A percentile compares a stretch with the other conserved stretches of the same genome.
phyloP scores from a whole-genome alignment of 2,888 invertebrate genomes.

The Mantis religiosa region DNA sequence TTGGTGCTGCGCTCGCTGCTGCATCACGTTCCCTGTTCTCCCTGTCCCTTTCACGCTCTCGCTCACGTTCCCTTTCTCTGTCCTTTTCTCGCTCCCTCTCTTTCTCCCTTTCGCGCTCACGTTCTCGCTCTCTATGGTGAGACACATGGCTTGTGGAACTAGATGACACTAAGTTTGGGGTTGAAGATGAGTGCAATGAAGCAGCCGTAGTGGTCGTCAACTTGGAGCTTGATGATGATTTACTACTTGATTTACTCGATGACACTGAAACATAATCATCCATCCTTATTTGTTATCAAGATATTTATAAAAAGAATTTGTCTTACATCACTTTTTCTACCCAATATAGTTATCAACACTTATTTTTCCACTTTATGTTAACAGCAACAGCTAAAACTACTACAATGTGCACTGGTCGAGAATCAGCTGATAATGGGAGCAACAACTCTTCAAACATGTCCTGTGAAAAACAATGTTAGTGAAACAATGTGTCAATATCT shows the following conservation, averaged over 20 bases:
- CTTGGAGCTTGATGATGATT: slow-evolving; percentile 18
- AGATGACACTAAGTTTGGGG: slow-evolving; percentile 1
- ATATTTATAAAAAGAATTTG: too few relatives aligned
- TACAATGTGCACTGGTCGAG: too few relatives aligned
- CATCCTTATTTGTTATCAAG: not conserved
- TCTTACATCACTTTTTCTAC: too few relatives aligned
- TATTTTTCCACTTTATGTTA: too few relatives aligned
- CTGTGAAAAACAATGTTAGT: too few relatives aligned
- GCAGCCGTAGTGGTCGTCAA: slow-evolving; percentile 19
- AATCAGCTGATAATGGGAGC: too few relatives aligned
- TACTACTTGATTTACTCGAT: slow-evolving; percentile 21
- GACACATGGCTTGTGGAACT: not conserved
- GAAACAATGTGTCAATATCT: too few relatives aligned
- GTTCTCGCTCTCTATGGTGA: slow-evolving; percentile 24
- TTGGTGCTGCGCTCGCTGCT: not conserved
- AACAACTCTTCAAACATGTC: too few relatives aligned
- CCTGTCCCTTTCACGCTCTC: slow-evolving; percentile 13
- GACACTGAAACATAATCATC: slow-evolving; percentile 8
- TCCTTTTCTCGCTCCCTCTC: slow-evolving; percentile 16
- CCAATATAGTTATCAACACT: too few relatives aligned
- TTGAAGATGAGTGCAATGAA: slow-evolving; percentile 13
- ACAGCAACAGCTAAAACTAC: too few relatives aligned
- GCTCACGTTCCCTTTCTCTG: slow-evolving; percentile 8
- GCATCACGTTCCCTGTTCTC: slow-evolving; percentile 13
- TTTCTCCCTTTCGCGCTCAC: slow-evolving; percentile 10